Evolutionary conservation across 2,888 invertebrate species (phyloP).

Genomic region (Platycheirus albimanus): DNA sequence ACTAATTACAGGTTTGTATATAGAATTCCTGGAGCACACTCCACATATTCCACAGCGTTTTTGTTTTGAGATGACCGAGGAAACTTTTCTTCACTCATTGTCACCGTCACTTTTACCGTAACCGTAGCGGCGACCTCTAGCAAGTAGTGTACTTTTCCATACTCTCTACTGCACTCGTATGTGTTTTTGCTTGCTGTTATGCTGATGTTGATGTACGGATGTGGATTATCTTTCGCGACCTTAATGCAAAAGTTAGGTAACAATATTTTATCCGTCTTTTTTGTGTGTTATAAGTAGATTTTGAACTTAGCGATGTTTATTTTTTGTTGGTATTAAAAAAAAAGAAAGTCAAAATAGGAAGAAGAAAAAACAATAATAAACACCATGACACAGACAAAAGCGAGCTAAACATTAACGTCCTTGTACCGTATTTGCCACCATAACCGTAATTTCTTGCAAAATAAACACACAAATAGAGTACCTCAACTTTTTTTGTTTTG

Average conservation of each 20-base stretch:
- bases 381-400: neutral
- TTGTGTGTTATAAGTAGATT: conserved; percentile 41
- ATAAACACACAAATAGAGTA: conserved; percentile 54
- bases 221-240: conserved; percentile 55
- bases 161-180: conserved; percentile 28
- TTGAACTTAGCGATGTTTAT: conserved; percentile 49
- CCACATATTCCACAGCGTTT: conserved; percentile 2
- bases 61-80: conserved; percentile 1
- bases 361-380: conserved; percentile 11
- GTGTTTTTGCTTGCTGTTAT: neutral
- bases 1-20: conserved; percentile 79
- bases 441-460: conserved; percentile 48
- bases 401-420: conserved; percentile 24
- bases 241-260: conserved; percentile 69
- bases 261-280: conserved; percentile 30
- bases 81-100: conserved; percentile 16
- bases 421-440: conserved; percentile 55
- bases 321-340: neutral
- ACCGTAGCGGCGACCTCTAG: conserved; percentile 5
- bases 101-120: no score
- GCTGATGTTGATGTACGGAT: conserved; percentile 50
- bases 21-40: conserved; percentile 13
- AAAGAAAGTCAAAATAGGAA: neutral
- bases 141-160: conserved; percentile 34
- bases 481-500: no score